phyloP scores from a whole-genome alignment of 2,888 invertebrate genomes.

The Lacanobia oleracea region DNA sequence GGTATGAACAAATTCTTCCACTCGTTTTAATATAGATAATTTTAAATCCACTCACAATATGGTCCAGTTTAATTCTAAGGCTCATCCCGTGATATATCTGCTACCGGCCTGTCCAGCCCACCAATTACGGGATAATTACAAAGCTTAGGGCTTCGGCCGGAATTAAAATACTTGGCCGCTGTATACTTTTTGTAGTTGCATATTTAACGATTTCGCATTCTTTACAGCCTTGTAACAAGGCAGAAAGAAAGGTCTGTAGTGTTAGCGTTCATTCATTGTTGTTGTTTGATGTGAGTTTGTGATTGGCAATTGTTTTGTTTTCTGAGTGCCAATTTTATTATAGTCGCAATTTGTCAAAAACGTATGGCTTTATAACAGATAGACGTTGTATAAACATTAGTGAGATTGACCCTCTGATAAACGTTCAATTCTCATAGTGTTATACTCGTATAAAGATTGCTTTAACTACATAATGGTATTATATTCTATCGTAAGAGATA shows the following conservation, averaged over 20 bases:
- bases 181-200: slow-evolving; percentile 63
- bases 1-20: neutral
- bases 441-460: neutral
- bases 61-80: slow-evolving; percentile 66
- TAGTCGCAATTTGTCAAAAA: no score
- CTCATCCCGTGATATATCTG: slow-evolving; percentile 85
- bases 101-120: slow-evolving; percentile 81
- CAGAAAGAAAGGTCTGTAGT: slow-evolving; percentile 15
- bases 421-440: no score
- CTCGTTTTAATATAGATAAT: slow-evolving; percentile 5
- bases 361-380: no score
- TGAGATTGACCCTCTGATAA: neutral
- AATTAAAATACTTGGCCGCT: slow-evolving; percentile 69
- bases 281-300: neutral
- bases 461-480: no score
- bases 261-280: slow-evolving; percentile 39
- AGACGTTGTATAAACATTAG: no score
- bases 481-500: no score
- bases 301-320: neutral
- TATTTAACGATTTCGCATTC: slow-evolving; percentile 63
- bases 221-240: slow-evolving; percentile 43
- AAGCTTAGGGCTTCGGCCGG: slow-evolving; percentile 72
- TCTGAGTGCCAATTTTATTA: no score
- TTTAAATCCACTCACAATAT: slow-evolving; percentile 25
- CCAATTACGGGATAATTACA: slow-evolving; percentile 89